Evolutionary conservation across 2,888 invertebrate genomes (phyloP), one percentile per base, ranked within the genome.

Genomic region (Mycalesis mineus): DNA sequence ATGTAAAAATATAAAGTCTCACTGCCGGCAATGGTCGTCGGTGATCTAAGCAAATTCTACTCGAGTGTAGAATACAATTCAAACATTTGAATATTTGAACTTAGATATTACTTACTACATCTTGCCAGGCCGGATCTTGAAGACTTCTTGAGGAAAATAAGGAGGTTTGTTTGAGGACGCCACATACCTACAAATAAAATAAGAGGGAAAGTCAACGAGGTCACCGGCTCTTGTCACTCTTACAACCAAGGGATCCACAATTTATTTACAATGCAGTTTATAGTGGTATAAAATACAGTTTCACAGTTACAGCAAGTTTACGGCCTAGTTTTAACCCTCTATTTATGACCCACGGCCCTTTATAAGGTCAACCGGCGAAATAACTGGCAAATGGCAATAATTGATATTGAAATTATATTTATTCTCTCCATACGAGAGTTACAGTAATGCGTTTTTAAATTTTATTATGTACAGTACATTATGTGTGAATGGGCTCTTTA

Each of bases 331-430:
- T 47, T 47, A 47, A 33, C 15, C 15, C 31, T 17, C 9, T 37
- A 28, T 56, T 56, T 56, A 56, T 17, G 50, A 44, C 2, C 50
- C 42, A 42, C 28, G 14, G 22, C 40, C 50, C 44, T 56, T 51
- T 56, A 56, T 56, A 56, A 56, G 56, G 56, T 56, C 56, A 56
- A 40, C 9, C 22, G 42, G 49, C 22, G 28, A 48, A 40, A 42
- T 49, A 45, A 42, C 50, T 39, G 28, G 39, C 39, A 33, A 55
- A 39, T 22, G n/a, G 22, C 37, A 15, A 57, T 45, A 57, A 47
- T 57, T 60, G 55, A 53, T 57, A 50, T 57, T 57, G 49, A 50
- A 52, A 39, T 41, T 48, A 37, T 48, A 52, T 51, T 57, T 57
- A 51, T 45, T 44, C 41, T 33, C 33, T 5, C 17, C 14, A 33